Conservation (phyloP, 92 coral and sea anemone species). For the Palythoa grandis region DNA sequence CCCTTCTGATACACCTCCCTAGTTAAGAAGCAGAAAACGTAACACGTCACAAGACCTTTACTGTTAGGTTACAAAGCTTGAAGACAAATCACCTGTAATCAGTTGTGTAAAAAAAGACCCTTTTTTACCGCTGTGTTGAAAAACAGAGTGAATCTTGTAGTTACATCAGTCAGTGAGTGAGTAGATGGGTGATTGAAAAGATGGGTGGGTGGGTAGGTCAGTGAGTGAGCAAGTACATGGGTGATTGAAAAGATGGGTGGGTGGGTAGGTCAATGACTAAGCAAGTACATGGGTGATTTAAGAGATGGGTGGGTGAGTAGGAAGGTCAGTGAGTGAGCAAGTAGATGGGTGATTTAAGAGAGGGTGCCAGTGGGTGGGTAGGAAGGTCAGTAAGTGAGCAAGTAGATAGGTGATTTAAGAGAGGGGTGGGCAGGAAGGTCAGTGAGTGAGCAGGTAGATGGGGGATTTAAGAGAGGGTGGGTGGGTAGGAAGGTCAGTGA, state of each 20-base stretch:
- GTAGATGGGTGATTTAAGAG: too few species aligned
- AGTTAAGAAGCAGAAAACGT: neutral
- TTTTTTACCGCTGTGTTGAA: too few species aligned
- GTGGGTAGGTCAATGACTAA: neutral
- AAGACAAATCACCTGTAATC: too few species aligned
- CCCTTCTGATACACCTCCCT: slow-evolving; percentile 69
- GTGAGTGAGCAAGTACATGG: neutral
- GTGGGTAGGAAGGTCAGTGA: neutral
- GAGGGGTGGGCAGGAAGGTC: too few species aligned
- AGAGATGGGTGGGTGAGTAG: neutral
- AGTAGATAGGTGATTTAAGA: too few species aligned
- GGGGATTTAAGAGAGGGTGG: neutral
- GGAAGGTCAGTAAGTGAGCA: too few species aligned
- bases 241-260: neutral
- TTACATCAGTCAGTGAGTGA: neutral
- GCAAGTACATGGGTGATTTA: neutral
- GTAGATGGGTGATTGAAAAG: neutral
- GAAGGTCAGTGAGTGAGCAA: neutral
- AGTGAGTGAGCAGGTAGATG: neutral
- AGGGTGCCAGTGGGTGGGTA: neutral
- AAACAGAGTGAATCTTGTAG: too few species aligned
- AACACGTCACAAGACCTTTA: too few species aligned
- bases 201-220: neutral
- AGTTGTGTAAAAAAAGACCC: too few species aligned
- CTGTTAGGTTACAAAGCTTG: too few species aligned